Base-by-base conservation (phyloP, 2,888 invertebrate genomes). In the Charanyca ferruginea region DNA sequence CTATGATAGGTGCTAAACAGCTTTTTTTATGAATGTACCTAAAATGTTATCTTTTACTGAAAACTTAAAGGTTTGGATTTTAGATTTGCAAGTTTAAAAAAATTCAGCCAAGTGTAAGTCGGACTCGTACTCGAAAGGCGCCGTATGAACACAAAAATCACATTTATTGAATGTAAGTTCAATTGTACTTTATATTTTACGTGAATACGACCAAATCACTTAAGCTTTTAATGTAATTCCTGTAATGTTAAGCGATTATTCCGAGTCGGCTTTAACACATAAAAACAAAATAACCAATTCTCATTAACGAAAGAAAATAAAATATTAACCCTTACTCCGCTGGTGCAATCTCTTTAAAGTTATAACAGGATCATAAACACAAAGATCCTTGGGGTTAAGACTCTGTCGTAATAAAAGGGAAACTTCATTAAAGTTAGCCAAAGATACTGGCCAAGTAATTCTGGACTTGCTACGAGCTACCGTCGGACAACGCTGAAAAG, bases 321-420 rank as follows among this genome's bases (percentile, higher is more conserved):
- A 85, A 82, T 86, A 85, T 81, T 78, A 79, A 81, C 85, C 68
- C 75, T 75, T 66, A 78, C 80, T 77, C 83, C 79, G 81, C 76
- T 80, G 84, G 85, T 85, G 88, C 88, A 89, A 91, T 89, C 88
- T 90, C 89, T 89, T 90, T 90, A 91, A 93, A 93, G 87, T 92
- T 92, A 90, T 90, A 93, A 91, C 90, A 90, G 90, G 90, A 90
- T 91, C 91, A 90, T 93, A 93, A 94, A 91, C 91, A 90, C 89
- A 89, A 89, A 90, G 89, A 90, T 91, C 91, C 90, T 91, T 87
- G 86, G 87, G 90, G 91, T 90, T 87, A 87, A 90, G 86, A 85
- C 88, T 86, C 82, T 74, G 83, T 78, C 80, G 90, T 90, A 91
- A 93, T 93, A 93, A 94, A 94, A 92, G 89, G 82, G 89, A 93